Evolutionary conservation across 2,797 vertebrate species (phyloP).

Genomic region (Xyrichtys novacula): DNA sequence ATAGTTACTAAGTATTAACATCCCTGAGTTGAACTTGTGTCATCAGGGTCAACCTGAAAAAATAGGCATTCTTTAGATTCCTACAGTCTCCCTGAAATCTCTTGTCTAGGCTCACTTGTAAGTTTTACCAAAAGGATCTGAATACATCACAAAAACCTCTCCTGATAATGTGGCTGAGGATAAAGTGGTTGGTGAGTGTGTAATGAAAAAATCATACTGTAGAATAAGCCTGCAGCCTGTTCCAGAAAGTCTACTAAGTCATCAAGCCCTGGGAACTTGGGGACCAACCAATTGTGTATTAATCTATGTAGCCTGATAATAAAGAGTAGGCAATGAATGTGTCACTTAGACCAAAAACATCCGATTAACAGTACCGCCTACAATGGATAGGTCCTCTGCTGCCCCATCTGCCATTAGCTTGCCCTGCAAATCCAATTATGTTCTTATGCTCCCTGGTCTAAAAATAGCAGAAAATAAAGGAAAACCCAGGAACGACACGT

Average conservation of each 20-base stretch:
- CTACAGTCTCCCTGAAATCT: no score
- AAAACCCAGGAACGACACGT: slow-evolving; percentile 63
- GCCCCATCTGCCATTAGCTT: slow-evolving; percentile 76
- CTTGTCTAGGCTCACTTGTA: no score
- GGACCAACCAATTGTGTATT: slow-evolving; percentile 12
- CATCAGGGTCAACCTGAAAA: no score
- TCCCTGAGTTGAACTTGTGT: no score
- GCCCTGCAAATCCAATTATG: slow-evolving; percentile 85
- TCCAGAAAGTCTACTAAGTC: background rate
- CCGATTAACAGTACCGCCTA: slow-evolving; percentile 73
- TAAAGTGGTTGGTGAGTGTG: background rate
- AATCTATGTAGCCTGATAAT: slow-evolving; percentile 7
- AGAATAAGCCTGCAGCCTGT: background rate
- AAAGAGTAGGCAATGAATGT: slow-evolving; percentile 53
- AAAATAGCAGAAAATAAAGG: slow-evolving; percentile 81
- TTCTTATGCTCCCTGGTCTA: slow-evolving; percentile 80
- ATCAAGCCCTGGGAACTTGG: background rate
- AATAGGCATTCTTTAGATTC: no score
- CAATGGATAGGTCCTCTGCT: slow-evolving; percentile 72
- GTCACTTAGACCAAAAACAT: slow-evolving; percentile 63
- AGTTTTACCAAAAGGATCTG: no score
- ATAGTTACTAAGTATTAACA: no score
- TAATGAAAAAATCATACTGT: background rate
- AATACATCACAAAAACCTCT: no score
- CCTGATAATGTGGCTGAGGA: background rate